Conservation (phyloP, 2,113 vertebrate species). For the cat (Felis catus) region DNA sequence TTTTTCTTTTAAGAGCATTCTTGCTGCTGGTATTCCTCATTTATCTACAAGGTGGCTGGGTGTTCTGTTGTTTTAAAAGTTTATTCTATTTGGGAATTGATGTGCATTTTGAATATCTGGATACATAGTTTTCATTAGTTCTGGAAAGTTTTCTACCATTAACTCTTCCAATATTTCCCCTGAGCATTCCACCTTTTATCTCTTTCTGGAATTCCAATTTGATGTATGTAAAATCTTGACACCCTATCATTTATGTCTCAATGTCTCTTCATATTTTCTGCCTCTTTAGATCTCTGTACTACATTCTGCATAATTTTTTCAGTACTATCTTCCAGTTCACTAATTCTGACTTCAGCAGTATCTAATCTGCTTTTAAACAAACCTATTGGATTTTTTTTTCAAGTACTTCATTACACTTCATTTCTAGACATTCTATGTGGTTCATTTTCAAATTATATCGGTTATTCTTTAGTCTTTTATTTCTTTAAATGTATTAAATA, state of each 20-base stretch:
- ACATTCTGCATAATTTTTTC: not conserved
- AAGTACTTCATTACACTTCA: not conserved
- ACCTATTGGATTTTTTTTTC: not conserved
- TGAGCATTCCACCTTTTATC: not conserved
- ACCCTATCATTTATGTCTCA: not conserved
- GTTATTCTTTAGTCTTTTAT: not conserved
- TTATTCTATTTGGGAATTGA: not conserved
- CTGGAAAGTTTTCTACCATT: not conserved
- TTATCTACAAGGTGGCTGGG: not conserved
- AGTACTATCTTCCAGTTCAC: not conserved
- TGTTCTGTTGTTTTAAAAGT: not conserved
- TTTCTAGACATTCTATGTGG: not conserved
- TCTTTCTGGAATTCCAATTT: constrained; percentile 33
- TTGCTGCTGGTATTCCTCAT: not conserved
- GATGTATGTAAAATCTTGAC: not conserved
- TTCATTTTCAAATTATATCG: constrained; percentile 33
- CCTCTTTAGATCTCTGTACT: not conserved
- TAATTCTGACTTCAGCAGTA: constrained; percentile 41
- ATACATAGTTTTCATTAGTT: not conserved
- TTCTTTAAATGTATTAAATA: constrained; percentile 33
- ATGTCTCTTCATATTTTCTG: constrained; percentile 17
- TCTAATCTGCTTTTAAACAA: constrained; percentile 43
- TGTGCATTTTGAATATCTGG: constrained; percentile 7
- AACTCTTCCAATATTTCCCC: not conserved
- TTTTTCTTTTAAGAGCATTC: not conserved